Base-by-base conservation (phyloP, 1,140 invertebrate species). In the Ganaspis sp. region DNA sequence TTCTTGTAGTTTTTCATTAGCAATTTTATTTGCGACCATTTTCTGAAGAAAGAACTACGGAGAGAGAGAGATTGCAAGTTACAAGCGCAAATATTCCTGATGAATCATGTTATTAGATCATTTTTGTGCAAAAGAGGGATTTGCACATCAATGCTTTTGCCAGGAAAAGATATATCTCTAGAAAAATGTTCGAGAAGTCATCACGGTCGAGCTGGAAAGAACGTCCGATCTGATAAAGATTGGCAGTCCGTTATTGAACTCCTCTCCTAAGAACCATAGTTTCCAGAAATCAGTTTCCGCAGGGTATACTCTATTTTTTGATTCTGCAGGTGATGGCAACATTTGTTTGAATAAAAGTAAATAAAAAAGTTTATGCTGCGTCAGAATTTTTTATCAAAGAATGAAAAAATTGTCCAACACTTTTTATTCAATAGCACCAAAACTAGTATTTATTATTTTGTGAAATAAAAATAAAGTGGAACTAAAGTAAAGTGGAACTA, bases 201-300 rank as follows among this genome's bases (percentile, higher is more conserved):
- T 64, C 69, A 45, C 69, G 54, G 17, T 42, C 9, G 26, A 21
- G 70, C 64, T 70, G 38, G 71, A 72, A 78, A 80, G 80, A 77
- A 76, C 78, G 75, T 71, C 49, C 70, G 77, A 85, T 85, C 84
- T 82, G 84, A 85, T 85, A 85, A 84, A 73, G 77, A 81, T 75
- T 82, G 26, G 23, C 58, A 64, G 11, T 29, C 58, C 58, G 23
- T 64, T 64, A 64, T 64, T 64, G 58, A 64, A 64, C 23, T 64
- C 29, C 58, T 64, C 26, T 64, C 23, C 21, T 64, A 64, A 23
- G 53, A 54, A 29, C 58, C 23, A 64, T 29, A 64, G 58, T 64
- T 64, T 64, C 23, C 12, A 26, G 23, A 23, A 64, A 64, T 64
- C 58, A 64, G 23, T 29, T 64, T 64, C 58, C 58, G 26, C 12